Evolutionary conservation across 2,113 vertebrate species (phyloP), one percentile per base, ranked within the genome.

Genomic region (Pelvicachromis taeniatus): DNA sequence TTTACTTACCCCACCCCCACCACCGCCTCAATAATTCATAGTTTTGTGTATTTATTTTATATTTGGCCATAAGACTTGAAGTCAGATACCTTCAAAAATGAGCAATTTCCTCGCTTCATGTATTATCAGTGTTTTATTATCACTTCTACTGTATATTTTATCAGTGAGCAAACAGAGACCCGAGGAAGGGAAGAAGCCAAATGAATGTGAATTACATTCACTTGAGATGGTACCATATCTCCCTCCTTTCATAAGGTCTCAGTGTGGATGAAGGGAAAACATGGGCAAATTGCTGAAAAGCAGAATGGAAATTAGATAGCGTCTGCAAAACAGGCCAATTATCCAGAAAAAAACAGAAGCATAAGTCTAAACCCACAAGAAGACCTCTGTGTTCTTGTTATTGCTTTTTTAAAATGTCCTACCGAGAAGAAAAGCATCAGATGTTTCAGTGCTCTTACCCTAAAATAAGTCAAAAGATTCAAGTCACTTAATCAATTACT

Each of bases 111-210:
- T 78, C 59, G 2, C 82, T 42, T 61, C 65, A 75, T 70, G 52
- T 54, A 40, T 88, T 84, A 88, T 78, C 75, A 7, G 53, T 83
- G 56, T 75, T 85, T 87, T 42, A 56, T 87, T 61, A 81, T 77
- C 80, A 23, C 38, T 12, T 35, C 5, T 16, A 8, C 40, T 73
- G 65, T 73, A 45, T 35, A 31, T 65, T 84, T 52, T 5, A 79
- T 77, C 73, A n/a, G 29, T 16, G 7, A 13, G 11, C 11, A 40
- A 65, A 42, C 42, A 35, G 13, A 38, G 23, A 38, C 35, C 38
- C 16, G 59, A 17, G 33, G 3, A 14, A 31, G 26, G n/a, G 53
- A 61, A 78, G 3, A 54, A 70, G 65, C 58, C 17, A 33, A 33
- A 77, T 6, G 1, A 17, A 48, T 70, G 40, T 48, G 40, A 48